Percentiles rank a stretch among this genome's conserved stretches.
Conservation (phyloP, 2,113 vertebrate genomes). For the Chlamydotis undulata region DNA sequence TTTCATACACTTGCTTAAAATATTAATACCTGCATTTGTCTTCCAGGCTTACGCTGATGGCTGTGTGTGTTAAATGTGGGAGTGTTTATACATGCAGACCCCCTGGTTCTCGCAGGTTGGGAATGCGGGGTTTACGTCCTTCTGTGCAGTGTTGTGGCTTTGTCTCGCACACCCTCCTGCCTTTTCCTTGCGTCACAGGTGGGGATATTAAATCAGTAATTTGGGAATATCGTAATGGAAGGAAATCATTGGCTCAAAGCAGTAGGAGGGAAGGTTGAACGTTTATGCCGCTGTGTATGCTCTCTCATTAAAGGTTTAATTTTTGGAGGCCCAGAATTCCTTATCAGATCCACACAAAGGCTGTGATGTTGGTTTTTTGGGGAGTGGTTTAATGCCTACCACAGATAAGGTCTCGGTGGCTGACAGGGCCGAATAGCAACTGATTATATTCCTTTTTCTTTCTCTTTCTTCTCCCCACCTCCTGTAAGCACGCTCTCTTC, state of each 20-base stretch:
- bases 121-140: neutral
- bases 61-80: neutral
- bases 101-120: neutral
- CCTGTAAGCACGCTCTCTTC: neutral
- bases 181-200: neutral
- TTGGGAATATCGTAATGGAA: neutral
- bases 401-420: neutral
- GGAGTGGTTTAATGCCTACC: conserved; percentile 23
- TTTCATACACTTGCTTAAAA: neutral
- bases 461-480: neutral
- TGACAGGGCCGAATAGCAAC: neutral
- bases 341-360: conserved; percentile 29
- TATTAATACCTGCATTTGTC: neutral
- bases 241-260: neutral
- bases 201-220: neutral
- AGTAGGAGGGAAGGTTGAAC: neutral
- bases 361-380: conserved; percentile 20
- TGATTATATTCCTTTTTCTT: neutral
- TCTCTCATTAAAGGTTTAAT: neutral
- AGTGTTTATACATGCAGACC: neutral
- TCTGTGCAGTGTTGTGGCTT: neutral
- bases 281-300: neutral
- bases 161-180: neutral
- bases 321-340: neutral
- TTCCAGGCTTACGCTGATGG: neutral